Evolutionary conservation across 2,113 vertebrate species (phyloP).

Genomic region (Oryctolagus cuniculus): mOryCun1.1 NC_091432.1:72553501-72554000

Average conservation of each 20-base stretch:
- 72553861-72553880: background rate
- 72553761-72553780: background rate
- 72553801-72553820: background rate
- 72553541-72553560: background rate
- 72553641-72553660: background rate
- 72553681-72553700: background rate
- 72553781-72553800: background rate
- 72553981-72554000: too few species aligned
- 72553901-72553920: background rate
- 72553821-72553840: background rate
- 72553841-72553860: background rate
- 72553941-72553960: too few species aligned
- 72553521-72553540: background rate
- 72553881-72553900: background rate
- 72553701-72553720: background rate
- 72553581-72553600: background rate
- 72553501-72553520: background rate
- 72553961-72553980: too few species aligned
- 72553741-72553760: background rate
- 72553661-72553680: background rate
- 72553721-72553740: background rate
- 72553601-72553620: background rate
- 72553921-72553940: too few species aligned
- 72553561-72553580: background rate
- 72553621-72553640: background rate